These are phyloP conservation scores for Limnephilus marmoratus DNA, from an alignment of 2,888 invertebrate genomes.

Conservation along the genomic window DNA sequence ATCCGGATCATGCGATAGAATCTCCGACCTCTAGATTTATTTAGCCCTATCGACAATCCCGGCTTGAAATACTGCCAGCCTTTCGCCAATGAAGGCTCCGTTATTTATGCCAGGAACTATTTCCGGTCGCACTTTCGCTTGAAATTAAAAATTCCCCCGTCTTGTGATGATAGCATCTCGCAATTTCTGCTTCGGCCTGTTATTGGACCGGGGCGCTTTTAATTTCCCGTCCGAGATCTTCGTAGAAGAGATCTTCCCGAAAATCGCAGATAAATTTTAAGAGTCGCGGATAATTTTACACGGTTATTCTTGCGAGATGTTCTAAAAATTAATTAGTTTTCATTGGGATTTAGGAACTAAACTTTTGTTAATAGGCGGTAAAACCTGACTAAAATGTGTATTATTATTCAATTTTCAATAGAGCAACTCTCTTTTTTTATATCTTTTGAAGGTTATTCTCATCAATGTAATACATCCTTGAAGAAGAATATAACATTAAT, in stretches of 20 bases:
- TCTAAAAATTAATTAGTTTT: not conserved
- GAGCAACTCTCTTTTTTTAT: too few relatives aligned
- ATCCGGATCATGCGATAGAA: conserved; percentile 24
- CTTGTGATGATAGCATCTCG: conserved; percentile 57
- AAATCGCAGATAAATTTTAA: conserved; percentile 44
- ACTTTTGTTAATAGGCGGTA: not conserved
- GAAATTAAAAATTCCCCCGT: conserved; percentile 61
- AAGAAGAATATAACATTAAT: too few relatives aligned
- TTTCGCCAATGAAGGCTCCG: conserved; percentile 13
- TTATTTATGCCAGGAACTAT: conserved; percentile 57
- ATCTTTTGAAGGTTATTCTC: too few relatives aligned
- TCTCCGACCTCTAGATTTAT: conserved; percentile 31
- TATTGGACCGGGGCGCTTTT: conserved; percentile 62
- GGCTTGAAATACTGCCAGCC: not conserved
- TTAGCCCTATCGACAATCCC: conserved; percentile 34
- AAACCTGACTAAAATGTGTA: not conserved
- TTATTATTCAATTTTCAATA: not conserved
- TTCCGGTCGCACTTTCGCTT: conserved; percentile 62
- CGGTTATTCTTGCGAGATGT: not conserved
- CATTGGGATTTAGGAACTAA: not conserved
- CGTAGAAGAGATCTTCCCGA: conserved; percentile 7
- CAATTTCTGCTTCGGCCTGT: conserved; percentile 48
- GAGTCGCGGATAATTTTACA: not conserved
- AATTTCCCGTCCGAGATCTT: conserved; percentile 62
- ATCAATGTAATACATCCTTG: too few relatives aligned